These are phyloP conservation scores for Holocentrus rufus DNA, from an alignment of 2,797 vertebrate genomes.

Conservation along the genomic window DNA sequence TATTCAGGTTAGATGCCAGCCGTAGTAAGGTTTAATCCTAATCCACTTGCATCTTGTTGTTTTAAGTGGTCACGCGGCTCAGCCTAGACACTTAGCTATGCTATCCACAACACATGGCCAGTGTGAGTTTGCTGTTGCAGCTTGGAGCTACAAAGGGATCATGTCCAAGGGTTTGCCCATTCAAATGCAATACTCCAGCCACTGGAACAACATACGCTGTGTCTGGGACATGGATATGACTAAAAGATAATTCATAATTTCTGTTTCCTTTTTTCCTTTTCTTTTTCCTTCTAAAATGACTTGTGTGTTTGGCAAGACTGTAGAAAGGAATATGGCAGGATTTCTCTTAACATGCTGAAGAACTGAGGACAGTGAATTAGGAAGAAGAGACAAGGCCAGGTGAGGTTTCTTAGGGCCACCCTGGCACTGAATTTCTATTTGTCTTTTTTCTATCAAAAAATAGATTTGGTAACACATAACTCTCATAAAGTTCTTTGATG, in stretches of 20 bases:
- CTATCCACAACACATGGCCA: constrained; percentile 21
- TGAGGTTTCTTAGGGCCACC: constrained; percentile 48
- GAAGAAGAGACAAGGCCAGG: constrained; percentile 49
- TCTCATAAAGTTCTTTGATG: background rate
- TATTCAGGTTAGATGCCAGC: constrained; percentile 64
- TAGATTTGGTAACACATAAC: background rate
- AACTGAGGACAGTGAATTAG: constrained; percentile 36
- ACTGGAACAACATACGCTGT: constrained; percentile 3
- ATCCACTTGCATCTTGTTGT: constrained; percentile 80
- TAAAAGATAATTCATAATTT: background rate
- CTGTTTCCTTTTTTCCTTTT: background rate
- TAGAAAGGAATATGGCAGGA: background rate
- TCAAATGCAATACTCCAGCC: background rate
- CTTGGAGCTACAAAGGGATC: constrained; percentile 28
- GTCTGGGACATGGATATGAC: constrained; percentile 13
- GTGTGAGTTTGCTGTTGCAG: constrained; percentile 19
- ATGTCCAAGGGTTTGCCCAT: constrained; percentile 1
- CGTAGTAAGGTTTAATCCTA: constrained; percentile 82
- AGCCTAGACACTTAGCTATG: constrained; percentile 60
- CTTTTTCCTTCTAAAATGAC: background rate
- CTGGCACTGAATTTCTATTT: background rate
- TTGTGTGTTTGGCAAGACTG: background rate
- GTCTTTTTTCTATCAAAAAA: background rate
- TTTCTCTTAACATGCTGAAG: constrained; percentile 36
- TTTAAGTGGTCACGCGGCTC: constrained; percentile 75